These are phyloP conservation scores for Ommatoiulus sabulosus DNA, from an alignment of 2,888 invertebrate species.

Conservation along the genomic window DNA sequence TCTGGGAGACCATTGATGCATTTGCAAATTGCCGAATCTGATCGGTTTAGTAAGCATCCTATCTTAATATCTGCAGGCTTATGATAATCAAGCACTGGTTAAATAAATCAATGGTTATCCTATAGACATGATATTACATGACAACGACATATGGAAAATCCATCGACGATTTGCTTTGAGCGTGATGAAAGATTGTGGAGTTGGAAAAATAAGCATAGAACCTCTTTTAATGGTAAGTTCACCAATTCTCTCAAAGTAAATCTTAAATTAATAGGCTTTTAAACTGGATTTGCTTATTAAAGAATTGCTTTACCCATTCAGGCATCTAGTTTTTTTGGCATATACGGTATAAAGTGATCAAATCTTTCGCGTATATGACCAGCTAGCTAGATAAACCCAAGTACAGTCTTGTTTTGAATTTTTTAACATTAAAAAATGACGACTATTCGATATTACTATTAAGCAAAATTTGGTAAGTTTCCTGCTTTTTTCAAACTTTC, in stretches of 20 bases:
- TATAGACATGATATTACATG: neutral
- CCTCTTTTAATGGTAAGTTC: slow-evolving; percentile 15
- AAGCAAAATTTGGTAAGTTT: too few species aligned
- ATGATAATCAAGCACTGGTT: neutral
- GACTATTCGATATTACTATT: too few species aligned
- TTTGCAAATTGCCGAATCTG: neutral
- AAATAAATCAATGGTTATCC: neutral
- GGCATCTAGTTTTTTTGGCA: too few species aligned
- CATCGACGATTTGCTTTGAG: slow-evolving; percentile 49
- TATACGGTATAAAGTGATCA: too few species aligned
- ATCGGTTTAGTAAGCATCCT: neutral
- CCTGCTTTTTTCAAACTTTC: too few species aligned
- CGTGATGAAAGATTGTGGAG: slow-evolving; percentile 47
- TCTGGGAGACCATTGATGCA: neutral
- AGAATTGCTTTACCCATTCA: too few species aligned
- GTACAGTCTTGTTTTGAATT: too few species aligned
- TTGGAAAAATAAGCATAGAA: slow-evolving; percentile 51
- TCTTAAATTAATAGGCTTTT: too few species aligned
- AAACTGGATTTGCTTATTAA: too few species aligned
- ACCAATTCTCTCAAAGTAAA: neutral
- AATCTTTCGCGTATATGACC: too few species aligned
- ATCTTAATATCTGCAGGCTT: neutral
- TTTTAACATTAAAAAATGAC: too few species aligned
- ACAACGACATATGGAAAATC: slow-evolving; percentile 30
- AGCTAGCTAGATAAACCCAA: too few species aligned